These are phyloP conservation scores for Noctilio leporinus DNA, from an alignment of 2,113 vertebrate species.

Conservation along the genomic window DNA sequence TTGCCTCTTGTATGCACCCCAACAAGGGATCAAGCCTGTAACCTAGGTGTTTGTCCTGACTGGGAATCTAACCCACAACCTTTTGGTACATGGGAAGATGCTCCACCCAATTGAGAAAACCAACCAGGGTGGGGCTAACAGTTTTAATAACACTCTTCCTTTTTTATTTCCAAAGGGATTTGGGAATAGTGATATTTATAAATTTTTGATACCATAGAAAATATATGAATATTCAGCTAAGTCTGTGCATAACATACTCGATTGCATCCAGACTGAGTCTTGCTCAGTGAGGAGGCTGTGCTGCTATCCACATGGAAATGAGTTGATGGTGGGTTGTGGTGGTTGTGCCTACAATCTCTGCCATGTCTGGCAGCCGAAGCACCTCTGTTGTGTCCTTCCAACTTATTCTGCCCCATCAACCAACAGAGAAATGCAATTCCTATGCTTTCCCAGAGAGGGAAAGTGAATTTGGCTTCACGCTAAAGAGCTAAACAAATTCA, in stretches of 20 bases:
- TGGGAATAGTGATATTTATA: conserved; percentile 76
- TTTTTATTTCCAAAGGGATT: conserved; percentile 75
- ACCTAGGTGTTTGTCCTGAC: no score
- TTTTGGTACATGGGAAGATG: no score
- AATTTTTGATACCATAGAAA: conserved; percentile 74
- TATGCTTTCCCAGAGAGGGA: background rate
- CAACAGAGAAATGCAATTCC: conserved; percentile 26
- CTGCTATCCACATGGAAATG: background rate
- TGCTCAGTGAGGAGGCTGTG: conserved; percentile 61
- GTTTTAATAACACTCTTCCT: conserved; percentile 74
- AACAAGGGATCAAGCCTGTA: no score
- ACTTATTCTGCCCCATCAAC: background rate
- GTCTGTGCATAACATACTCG: conserved; percentile 52
- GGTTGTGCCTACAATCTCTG: background rate
- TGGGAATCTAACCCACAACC: no score
- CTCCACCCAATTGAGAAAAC: no score
- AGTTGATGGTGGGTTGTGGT: rapidly evolving
- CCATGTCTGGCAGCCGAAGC: background rate
- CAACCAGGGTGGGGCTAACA: conserved; percentile 6
- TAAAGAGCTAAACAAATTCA: conserved; percentile 57
- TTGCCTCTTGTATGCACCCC: no score
- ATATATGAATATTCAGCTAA: conserved; percentile 67
- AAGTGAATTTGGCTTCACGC: background rate
- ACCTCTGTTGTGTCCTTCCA: rapidly evolving
- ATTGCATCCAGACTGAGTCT: conserved; percentile 67